Evolutionary conservation across 1,140 invertebrate genomes (phyloP).

Genomic region (Zaprionus capensis): DNA sequence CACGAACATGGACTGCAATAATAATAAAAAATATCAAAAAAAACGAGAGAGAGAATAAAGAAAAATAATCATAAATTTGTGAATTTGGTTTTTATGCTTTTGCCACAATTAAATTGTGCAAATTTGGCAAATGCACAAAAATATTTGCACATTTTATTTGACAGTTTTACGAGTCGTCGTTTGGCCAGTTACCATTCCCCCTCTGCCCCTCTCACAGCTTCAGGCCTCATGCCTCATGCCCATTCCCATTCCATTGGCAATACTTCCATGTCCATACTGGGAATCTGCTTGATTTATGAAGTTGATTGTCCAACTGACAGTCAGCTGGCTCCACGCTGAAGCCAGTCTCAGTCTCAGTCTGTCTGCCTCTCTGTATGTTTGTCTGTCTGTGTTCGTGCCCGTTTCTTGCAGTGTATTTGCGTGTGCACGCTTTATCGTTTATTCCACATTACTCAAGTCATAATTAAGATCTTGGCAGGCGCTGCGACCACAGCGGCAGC

Average conservation of each 20-base stretch:
- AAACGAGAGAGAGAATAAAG: background rate
- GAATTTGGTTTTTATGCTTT: slow-evolving; percentile 15
- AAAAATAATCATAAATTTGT: slow-evolving; percentile 75
- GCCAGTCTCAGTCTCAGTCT: background rate
- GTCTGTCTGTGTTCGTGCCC: background rate
- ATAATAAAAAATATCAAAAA: slow-evolving; percentile 39
- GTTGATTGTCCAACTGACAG: slow-evolving; percentile 62
- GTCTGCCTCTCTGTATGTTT: background rate
- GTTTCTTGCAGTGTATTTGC: slow-evolving; percentile 74
- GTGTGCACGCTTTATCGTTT: slow-evolving; percentile 80
- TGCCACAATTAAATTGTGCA: slow-evolving; percentile 77
- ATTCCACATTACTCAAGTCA: slow-evolving; percentile 81
- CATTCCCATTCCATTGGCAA: slow-evolving; percentile 31
- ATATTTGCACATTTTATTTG: slow-evolving; percentile 77
- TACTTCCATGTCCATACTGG: slow-evolving; percentile 17
- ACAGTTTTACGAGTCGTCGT: slow-evolving; percentile 73
- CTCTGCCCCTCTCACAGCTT: background rate
- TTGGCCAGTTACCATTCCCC: slow-evolving; percentile 12
- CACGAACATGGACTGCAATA: slow-evolving; percentile 42
- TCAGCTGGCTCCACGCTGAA: slow-evolving; percentile 29
- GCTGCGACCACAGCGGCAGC: slow-evolving; percentile 39
- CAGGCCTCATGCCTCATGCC: slow-evolving; percentile 12
- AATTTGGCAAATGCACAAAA: slow-evolving; percentile 81
- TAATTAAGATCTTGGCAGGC: slow-evolving; percentile 81
- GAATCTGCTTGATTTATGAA: slow-evolving; percentile 67